These are phyloP conservation scores for Caenorhabditis drosophilae DNA, from an alignment of 2,888 invertebrate genomes.

Conservation along the genomic window DNA sequence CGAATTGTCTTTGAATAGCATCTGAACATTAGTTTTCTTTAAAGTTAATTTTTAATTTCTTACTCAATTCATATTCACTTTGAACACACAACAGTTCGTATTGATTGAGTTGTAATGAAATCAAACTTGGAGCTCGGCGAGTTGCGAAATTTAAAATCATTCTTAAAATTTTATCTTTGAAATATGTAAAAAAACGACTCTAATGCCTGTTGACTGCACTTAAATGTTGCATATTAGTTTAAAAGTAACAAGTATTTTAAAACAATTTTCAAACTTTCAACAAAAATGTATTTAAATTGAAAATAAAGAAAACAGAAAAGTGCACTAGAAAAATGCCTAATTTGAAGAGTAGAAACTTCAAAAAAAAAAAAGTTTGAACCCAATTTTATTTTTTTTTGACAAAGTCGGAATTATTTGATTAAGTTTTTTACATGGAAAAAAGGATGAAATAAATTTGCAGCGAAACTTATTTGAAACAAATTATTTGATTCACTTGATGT, in stretches of 20 bases:
- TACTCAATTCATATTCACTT: conserved; percentile 32
- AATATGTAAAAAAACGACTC: too few species aligned
- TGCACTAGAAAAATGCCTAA: conserved; percentile 8
- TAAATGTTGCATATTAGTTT: too few species aligned
- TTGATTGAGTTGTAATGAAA: conserved; percentile 24
- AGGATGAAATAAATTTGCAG: too few species aligned
- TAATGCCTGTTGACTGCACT: too few species aligned
- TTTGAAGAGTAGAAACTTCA: neutral
- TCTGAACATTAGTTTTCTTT: conserved; percentile 12
- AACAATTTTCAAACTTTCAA: conserved; percentile 3
- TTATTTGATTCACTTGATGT: neutral
- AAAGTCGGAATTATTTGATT: neutral
- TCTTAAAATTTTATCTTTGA: too few species aligned
- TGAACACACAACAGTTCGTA: conserved; percentile 32
- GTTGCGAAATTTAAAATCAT: conserved; percentile 42
- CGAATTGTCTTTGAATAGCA: conserved; percentile 26
- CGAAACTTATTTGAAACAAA: too few species aligned
- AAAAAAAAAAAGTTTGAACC: neutral
- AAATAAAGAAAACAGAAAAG: neutral
- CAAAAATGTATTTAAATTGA: neutral
- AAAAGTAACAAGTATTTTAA: too few species aligned
- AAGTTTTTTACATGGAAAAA: neutral
- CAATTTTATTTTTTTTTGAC: neutral
- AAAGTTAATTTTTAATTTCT: neutral
- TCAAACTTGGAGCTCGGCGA: conserved; percentile 25